Evolutionary conservation across 2,888 invertebrate genomes (phyloP).

Genomic region (Schizotus pectinicornis): DNA sequence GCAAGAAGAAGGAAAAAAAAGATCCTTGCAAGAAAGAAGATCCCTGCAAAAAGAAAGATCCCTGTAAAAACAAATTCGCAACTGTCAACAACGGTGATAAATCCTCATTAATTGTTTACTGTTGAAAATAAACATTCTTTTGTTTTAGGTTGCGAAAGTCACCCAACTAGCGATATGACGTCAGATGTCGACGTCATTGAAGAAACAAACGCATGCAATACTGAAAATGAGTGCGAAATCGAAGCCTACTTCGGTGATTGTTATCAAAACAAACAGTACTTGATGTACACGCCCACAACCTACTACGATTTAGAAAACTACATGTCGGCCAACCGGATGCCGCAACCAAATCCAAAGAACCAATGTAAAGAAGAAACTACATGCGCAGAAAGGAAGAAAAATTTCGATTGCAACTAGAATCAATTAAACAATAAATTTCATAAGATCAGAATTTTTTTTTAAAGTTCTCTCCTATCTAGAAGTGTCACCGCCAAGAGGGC

Average conservation of each 20-base stretch:
- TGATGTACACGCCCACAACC: slow-evolving; percentile 1
- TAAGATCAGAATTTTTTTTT: too few relatives aligned
- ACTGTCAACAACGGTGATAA: not conserved
- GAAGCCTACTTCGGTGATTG: slow-evolving; percentile 7
- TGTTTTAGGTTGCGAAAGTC: not conserved
- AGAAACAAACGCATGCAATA: slow-evolving; percentile 1
- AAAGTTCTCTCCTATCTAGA: too few relatives aligned
- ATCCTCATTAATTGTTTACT: not conserved
- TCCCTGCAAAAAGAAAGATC: slow-evolving; percentile 4
- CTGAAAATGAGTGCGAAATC: not conserved
- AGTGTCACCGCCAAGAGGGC: too few relatives aligned
- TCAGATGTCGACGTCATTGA: not conserved
- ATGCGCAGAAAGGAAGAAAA: not conserved
- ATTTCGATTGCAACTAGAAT: too few relatives aligned
- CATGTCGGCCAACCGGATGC: slow-evolving; percentile 2
- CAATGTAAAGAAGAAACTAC: not conserved
- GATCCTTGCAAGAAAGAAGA: slow-evolving; percentile 13
- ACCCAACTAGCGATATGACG: too few relatives aligned
- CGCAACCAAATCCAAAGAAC: not conserved
- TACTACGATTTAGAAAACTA: slow-evolving; percentile 10
- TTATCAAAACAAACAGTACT: slow-evolving; percentile 25
- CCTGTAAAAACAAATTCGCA: not conserved
- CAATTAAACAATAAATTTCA: too few relatives aligned
- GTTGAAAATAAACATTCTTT: not conserved
- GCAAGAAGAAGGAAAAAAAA: slow-evolving; percentile 7